Evolutionary conservation across 1,140 invertebrate species (phyloP), one percentile per base, ranked within the genome.

Genomic region (Macrobrachium rosenbergii): DNA sequence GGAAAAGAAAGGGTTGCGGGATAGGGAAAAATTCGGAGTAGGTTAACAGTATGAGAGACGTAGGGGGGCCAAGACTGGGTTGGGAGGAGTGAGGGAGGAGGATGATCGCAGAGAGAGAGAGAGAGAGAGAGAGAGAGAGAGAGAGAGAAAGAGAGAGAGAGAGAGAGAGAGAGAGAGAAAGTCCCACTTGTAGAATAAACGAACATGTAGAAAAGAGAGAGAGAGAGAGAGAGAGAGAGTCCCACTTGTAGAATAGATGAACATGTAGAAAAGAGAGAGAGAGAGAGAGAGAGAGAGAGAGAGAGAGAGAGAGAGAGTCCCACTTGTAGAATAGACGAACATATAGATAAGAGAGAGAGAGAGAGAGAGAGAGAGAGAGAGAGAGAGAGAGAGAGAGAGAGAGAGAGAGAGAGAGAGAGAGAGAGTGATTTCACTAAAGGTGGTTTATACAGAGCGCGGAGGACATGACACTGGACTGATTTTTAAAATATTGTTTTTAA

Each of bases 121-220:
- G 10, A 72, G 67, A 28, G n/a, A 72, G 10, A 28, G 67, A 28
- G 67, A 72, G 67, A n/a, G 67, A 28, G 37, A 72, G 10, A 12
- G 67, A 72, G n/a, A 8, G n/a, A 72, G 37, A n/a, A 8, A 72
- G n/a, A 72, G 67, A 28, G 67, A 28, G n/a, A 72, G n/a, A 72
- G 67, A 10, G n/a, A 12, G 67, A 21, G 67, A 21, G 67, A 28
- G 67, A 72, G 67, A 72, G 67, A 8, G n/a, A 28, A 28, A 72
- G 21, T 23, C 21, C 14, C n/a, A 21, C 14, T 14, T n/a, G 69
- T n/a, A 73, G 69, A 37, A 21, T 14, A 21, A 7, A 37, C 14
- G 69, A 17, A 21, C 21, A 23, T n/a, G 2, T 2, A 23, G 69
- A n/a, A 21, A 28, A 8, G n/a, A 21, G n/a, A n/a, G 37, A 8